These are phyloP conservation scores for Baronia brevicornis DNA, from an alignment of 2,888 invertebrate species.

Conservation along the genomic window DNA sequence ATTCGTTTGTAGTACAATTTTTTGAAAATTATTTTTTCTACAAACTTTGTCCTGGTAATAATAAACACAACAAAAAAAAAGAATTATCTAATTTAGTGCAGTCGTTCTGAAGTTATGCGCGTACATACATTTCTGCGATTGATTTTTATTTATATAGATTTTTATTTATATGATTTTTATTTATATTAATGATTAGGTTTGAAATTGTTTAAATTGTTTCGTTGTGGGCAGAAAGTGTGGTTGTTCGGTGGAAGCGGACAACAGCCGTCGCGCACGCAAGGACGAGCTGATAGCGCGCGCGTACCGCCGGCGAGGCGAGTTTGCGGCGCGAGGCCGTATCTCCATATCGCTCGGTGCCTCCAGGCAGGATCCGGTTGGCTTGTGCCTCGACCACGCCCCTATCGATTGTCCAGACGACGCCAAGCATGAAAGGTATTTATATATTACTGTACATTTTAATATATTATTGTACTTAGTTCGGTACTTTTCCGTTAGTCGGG, in stretches of 20 bases:
- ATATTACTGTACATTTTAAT: neutral
- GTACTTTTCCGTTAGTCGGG: too few species aligned
- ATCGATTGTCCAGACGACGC: slow-evolving; percentile 55
- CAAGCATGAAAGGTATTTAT: slow-evolving; percentile 56
- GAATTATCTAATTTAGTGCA: too few species aligned
- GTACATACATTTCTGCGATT: too few species aligned
- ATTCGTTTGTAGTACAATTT: neutral
- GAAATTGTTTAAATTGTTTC: slow-evolving; percentile 2
- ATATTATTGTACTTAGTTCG: too few species aligned
- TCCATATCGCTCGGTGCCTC: slow-evolving; percentile 92
- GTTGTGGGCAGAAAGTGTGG: slow-evolving; percentile 79
- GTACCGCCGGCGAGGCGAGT: slow-evolving; percentile 89
- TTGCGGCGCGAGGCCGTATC: slow-evolving; percentile 87
- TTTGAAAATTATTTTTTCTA: neutral
- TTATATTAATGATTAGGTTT: slow-evolving; percentile 3
- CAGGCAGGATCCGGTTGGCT: slow-evolving; percentile 92
- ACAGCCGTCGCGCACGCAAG: slow-evolving; percentile 79
- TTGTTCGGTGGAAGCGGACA: slow-evolving; percentile 78
- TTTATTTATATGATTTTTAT: neutral
- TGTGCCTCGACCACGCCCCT: slow-evolving; percentile 66
- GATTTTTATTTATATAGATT: too few species aligned
- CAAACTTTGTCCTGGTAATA: too few species aligned
- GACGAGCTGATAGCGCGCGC: slow-evolving; percentile 95
- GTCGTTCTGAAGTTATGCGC: too few species aligned
- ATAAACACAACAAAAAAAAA: too few species aligned